These are phyloP conservation scores for Euclidia mi DNA, from an alignment of 2,888 invertebrate species.

Conservation along the genomic window DNA sequence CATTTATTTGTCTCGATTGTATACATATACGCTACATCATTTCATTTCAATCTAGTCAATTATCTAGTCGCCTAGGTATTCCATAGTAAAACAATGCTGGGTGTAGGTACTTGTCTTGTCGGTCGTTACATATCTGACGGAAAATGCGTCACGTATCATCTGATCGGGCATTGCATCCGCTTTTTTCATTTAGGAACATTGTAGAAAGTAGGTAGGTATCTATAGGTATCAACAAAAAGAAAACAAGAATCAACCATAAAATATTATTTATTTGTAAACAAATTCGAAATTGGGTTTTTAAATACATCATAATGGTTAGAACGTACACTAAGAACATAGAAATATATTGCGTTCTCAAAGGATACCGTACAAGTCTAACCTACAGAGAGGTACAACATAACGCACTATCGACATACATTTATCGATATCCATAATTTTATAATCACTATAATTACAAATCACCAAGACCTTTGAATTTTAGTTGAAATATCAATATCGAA, in stretches of 20 bases:
- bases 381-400: slow-evolving; percentile 36
- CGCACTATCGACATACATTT: slow-evolving; percentile 16
- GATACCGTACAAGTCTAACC: slow-evolving; percentile 38
- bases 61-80: no score
- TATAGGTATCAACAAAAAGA: slow-evolving; percentile 22
- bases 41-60: no score
- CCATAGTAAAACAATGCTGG: no score
- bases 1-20: no score
- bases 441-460: slow-evolving; percentile 24
- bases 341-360: slow-evolving; percentile 44
- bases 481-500: background rate
- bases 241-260: slow-evolving; percentile 66
- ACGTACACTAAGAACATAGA: slow-evolving; percentile 47
- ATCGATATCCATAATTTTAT: slow-evolving; percentile 19
- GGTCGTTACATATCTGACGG: no score
- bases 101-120: no score
- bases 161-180: no score
- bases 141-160: no score
- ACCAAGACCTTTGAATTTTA: slow-evolving; percentile 18
- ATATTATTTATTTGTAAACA: slow-evolving; percentile 81
- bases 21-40: no score
- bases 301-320: slow-evolving; percentile 38
- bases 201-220: no score
- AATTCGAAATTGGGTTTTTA: slow-evolving; percentile 66
- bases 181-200: no score